Evolutionary conservation across 2,888 invertebrate genomes (phyloP).

Genomic region (Notodonta dromedarius): DNA sequence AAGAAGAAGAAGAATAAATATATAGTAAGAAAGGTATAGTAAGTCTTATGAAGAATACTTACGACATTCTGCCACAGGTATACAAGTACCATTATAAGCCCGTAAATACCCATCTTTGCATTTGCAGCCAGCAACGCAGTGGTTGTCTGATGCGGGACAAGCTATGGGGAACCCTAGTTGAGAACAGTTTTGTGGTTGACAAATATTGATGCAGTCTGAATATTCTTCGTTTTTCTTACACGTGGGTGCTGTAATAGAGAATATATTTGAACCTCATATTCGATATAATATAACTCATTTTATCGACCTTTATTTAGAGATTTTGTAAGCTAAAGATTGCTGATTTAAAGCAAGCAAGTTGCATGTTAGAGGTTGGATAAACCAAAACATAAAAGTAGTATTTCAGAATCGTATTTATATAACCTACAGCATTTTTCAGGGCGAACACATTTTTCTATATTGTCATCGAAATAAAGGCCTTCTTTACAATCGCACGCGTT

Average conservation of each 20-base stretch:
- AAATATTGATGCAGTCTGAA: constrained; percentile 35
- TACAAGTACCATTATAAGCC: constrained; percentile 36
- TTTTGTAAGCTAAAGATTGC: too few relatives aligned
- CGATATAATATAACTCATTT: too few relatives aligned
- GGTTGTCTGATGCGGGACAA: constrained; percentile 26
- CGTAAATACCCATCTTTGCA: constrained; percentile 37
- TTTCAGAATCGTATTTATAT: background rate
- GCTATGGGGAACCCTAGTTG: constrained; percentile 36
- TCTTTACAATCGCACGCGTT: constrained; percentile 39
- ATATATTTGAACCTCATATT: background rate
- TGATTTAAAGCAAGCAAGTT: background rate
- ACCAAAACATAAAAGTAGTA: too few relatives aligned
- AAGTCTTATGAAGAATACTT: constrained; percentile 10
- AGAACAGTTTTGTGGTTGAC: constrained; percentile 34
- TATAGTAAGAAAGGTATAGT: too few relatives aligned
- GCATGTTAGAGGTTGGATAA: too few relatives aligned
- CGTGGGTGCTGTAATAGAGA: constrained; percentile 17
- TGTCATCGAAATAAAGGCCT: constrained; percentile 29
- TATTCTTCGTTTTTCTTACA: constrained; percentile 39
- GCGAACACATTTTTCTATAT: constrained; percentile 29
- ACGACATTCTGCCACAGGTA: constrained; percentile 41
- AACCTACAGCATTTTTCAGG: constrained; percentile 44
- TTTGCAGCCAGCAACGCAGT: constrained; percentile 39
- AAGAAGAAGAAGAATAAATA: too few relatives aligned
- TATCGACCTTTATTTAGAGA: too few relatives aligned